phyloP scores from a whole-genome alignment of 1,140 invertebrate species.

The Macrostomum lignano region DNA sequence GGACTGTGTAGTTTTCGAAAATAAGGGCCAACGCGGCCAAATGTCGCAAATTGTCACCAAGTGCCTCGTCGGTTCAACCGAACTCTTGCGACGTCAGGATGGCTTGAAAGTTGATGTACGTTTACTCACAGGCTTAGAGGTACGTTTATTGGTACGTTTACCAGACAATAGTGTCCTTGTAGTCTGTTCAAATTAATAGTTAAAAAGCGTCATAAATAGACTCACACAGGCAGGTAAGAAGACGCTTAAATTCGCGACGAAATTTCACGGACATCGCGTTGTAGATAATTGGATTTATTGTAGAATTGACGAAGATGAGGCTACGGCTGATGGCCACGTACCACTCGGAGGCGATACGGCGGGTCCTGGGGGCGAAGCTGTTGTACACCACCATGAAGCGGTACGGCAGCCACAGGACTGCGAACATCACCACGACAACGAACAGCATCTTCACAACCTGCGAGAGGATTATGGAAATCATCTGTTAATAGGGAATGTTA shows the following conservation, averaged over 20 bases:
- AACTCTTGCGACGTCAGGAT: too few relatives aligned
- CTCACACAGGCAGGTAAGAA: conserved; percentile 16
- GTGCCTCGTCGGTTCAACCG: too few relatives aligned
- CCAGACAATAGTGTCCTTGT: too few relatives aligned
- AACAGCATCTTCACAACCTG: conserved; percentile 39
- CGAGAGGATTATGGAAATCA: conserved; percentile 8
- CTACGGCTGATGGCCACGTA: conserved; percentile 37
- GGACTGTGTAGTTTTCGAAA: too few relatives aligned
- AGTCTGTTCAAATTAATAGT: too few relatives aligned
- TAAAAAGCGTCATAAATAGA: too few relatives aligned
- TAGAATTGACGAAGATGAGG: conserved; percentile 37
- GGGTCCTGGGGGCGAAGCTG: conserved; percentile 30
- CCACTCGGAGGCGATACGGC: conserved; percentile 35
- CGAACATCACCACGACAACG: conserved; percentile 35
- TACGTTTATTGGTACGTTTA: too few relatives aligned
- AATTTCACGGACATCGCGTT: conserved; percentile 36
- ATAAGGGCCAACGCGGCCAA: too few relatives aligned
- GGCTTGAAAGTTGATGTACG: too few relatives aligned
- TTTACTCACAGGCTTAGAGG: too few relatives aligned
- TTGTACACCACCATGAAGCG: conserved; percentile 37
- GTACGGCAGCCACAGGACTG: conserved; percentile 36
- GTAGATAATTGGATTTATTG: conserved; percentile 36
- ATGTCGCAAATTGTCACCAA: too few relatives aligned
- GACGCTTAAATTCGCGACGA: conserved; percentile 29
- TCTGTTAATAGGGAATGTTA: too few relatives aligned